Evolutionary conservation across 2,888 invertebrate genomes (phyloP).

Genomic region (Arrhopalites spinosus): DNA sequence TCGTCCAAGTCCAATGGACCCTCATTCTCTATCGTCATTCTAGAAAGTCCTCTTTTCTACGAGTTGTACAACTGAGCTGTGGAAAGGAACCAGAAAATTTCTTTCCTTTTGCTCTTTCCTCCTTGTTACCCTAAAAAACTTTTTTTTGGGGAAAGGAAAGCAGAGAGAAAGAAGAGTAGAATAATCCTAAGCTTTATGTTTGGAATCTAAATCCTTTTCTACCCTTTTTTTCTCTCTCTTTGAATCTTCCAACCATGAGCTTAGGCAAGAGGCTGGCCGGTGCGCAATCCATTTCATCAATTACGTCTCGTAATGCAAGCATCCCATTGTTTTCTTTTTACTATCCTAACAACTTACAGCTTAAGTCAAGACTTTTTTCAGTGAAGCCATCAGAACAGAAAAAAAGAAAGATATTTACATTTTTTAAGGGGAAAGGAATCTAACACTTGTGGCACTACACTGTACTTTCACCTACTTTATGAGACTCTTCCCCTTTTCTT

Average conservation of each 20-base stretch:
- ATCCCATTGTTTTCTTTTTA: no score
- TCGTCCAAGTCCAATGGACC: no score
- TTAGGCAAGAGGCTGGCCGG: background rate
- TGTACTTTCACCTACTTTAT: no score
- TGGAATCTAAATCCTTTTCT: constrained; percentile 3
- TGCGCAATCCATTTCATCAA: constrained; percentile 15
- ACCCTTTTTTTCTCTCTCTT: background rate
- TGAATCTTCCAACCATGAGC: background rate
- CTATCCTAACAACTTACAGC: no score
- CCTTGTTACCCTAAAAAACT: no score
- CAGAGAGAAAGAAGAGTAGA: background rate
- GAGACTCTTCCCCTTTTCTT: no score
- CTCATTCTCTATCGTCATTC: background rate
- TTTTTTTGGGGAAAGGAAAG: background rate
- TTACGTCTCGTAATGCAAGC: background rate
- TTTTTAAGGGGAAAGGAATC: no score
- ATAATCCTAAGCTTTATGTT: constrained; percentile 27
- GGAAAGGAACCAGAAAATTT: no score
- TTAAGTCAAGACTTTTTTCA: no score
- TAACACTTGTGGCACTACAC: no score
- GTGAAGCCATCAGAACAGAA: no score
- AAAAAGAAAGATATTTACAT: no score
- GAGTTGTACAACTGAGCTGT: background rate
- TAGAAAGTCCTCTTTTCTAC: background rate
- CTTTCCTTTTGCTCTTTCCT: background rate